These are phyloP conservation scores for Bovichtus variegatus DNA, from an alignment of 2,797 vertebrate species.

Conservation along the genomic window DNA sequence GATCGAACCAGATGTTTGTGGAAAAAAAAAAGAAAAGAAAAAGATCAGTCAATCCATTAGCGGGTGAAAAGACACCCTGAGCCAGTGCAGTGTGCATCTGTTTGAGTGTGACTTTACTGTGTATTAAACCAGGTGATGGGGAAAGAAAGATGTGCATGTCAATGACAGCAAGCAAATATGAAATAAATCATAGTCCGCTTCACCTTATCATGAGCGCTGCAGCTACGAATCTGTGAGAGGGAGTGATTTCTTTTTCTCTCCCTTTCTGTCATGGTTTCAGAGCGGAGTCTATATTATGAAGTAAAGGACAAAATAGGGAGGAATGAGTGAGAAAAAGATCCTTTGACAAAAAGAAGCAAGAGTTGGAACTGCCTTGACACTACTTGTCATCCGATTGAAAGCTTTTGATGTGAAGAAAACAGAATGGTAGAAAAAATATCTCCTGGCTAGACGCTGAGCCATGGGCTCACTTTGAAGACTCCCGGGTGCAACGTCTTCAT, in stretches of 20 bases:
- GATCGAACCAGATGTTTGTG: slow-evolving; percentile 64
- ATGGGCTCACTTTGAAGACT: slow-evolving; percentile 56
- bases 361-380: slow-evolving; percentile 65
- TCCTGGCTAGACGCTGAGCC: slow-evolving; percentile 54
- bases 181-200: slow-evolving; percentile 55
- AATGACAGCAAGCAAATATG: slow-evolving; percentile 32
- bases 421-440: slow-evolving; percentile 55
- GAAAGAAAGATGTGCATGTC: slow-evolving; percentile 37
- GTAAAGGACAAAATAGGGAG: slow-evolving; percentile 7
- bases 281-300: slow-evolving; percentile 39
- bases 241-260: slow-evolving; percentile 17
- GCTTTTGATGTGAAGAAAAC: slow-evolving; percentile 69
- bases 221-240: slow-evolving; percentile 40
- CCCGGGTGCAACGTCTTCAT: slow-evolving; percentile 17
- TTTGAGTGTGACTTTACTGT: not conserved
- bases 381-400: slow-evolving; percentile 68
- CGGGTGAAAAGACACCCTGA: slow-evolving; percentile 1
- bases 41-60: slow-evolving; percentile 50
- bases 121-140: slow-evolving; percentile 27
- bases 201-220: slow-evolving; percentile 34
- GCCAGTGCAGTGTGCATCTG: slow-evolving; percentile 30
- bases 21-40: not conserved
- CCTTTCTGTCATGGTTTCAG: slow-evolving; percentile 46
- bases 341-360: slow-evolving; percentile 51
- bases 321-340: slow-evolving; percentile 28